Evolutionary conservation across 2,113 vertebrate genomes (phyloP), one percentile per base, ranked within the genome.

Genomic region (Scomber colias): DNA sequence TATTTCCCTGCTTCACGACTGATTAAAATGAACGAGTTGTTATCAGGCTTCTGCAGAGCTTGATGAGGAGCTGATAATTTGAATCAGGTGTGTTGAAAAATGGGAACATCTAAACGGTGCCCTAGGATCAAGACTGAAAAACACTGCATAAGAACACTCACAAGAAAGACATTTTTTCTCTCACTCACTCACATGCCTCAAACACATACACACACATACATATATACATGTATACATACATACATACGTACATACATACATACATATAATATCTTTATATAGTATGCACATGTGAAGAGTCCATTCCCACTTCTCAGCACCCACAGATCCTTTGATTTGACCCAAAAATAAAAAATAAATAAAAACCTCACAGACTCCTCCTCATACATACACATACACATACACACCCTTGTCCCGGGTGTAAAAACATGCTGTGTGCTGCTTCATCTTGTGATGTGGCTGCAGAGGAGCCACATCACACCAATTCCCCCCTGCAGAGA

Each of bases 401-500:
- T 21, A 21, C 31, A 3, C 24, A 19, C 30, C 14, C 3, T 19
- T 55, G 49, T 72, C 30, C 17, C 31, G 31, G 9, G 66, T 57
- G 84, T 57, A 77, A 77, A 49, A 30, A 24, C 30, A 10, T 16
- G 11, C 63, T 19, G 46, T n/a, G 75, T 64, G 64, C 75, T 80
- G 72, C 69, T 71, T 82, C 59, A 75, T 81, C 50, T 61, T 75
- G 62, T 84, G 66, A 79, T 78, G 82, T 3, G 71, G 69, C 81
- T 83, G 74, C 51, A 86, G 74, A 78, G 35, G 45, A 81, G 81
- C 62, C 50, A 79, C 77, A 85, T 30, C 77, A 30, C 35, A 74
- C 76, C 74, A 86, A 86, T 74, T 83, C 71, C 69, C 87, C 64
- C 79, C 84, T 72, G 82, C 78, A 60, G 85, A 89, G 79, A 51